Percentiles rank a stretch among this genome's conserved stretches.
Conservation (phyloP, 1,140 invertebrate species). For the Marisa cornuarietis region DNA sequence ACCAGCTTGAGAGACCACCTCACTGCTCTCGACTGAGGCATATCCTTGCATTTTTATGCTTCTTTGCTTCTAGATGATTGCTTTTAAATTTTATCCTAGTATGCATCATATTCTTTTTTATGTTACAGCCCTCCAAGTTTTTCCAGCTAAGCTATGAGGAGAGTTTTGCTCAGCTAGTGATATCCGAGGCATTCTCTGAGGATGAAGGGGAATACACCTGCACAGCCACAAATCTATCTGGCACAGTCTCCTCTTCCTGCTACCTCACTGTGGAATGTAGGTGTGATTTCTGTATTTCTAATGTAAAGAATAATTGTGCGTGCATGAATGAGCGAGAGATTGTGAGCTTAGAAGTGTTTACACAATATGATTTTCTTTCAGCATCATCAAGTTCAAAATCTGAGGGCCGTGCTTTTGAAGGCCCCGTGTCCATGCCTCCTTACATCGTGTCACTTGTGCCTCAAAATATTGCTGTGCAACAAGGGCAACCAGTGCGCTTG, state of each 20-base stretch:
- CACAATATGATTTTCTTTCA: neutral
- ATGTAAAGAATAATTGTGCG: neutral
- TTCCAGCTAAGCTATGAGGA: slow-evolving; percentile 51
- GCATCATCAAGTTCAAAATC: slow-evolving; percentile 26
- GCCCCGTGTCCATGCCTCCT: slow-evolving; percentile 35
- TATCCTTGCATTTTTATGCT: neutral
- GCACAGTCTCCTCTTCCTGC: slow-evolving; percentile 43
- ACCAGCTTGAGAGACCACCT: neutral
- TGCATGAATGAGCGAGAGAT: too few species aligned
- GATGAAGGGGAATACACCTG: slow-evolving; percentile 91
- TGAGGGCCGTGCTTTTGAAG: slow-evolving; percentile 27
- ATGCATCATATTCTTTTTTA: neutral
- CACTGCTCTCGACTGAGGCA: too few species aligned
- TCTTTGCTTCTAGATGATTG: too few species aligned
- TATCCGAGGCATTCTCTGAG: slow-evolving; percentile 93
- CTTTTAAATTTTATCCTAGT: too few species aligned
- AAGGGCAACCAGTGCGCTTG: slow-evolving; percentile 43
- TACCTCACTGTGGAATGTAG: slow-evolving; percentile 52
- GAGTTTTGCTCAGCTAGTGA: slow-evolving; percentile 70
- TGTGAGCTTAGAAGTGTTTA: too few species aligned
- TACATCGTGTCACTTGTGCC: slow-evolving; percentile 43
- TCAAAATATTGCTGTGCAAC: slow-evolving; percentile 30
- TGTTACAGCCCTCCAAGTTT: slow-evolving; percentile 54
- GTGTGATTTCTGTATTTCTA: slow-evolving; percentile 2
- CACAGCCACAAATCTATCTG: slow-evolving; percentile 48